Conservation (phyloP, 2,113 vertebrate species). For the Probosciger aterrimus region DNA sequence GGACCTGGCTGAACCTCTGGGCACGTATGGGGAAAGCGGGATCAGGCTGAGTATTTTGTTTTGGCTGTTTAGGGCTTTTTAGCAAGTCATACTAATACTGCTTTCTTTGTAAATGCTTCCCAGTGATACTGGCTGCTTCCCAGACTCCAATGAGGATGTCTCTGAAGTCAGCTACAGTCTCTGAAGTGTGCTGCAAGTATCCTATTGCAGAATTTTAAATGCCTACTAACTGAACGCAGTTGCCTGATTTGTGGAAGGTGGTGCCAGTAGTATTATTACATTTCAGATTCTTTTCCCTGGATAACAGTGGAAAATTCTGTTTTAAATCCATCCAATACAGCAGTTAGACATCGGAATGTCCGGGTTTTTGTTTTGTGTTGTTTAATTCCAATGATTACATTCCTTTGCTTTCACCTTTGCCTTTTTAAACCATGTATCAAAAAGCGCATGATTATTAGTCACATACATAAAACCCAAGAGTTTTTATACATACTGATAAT, state of each 20-base stretch:
- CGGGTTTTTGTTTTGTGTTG: not conserved
- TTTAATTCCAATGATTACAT: not conserved
- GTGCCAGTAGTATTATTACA: slow-evolving; percentile 76
- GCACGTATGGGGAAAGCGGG: not conserved
- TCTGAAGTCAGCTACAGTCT: slow-evolving; percentile 68
- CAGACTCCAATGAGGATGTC: slow-evolving; percentile 52
- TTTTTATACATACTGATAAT: not conserved
- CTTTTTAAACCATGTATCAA: not conserved
- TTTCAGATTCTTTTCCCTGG: slow-evolving; percentile 66
- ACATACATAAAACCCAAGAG: not conserved
- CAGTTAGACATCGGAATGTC: slow-evolving; percentile 35
- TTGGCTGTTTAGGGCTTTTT: slow-evolving; percentile 21
- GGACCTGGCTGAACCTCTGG: not conserved
- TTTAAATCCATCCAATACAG: slow-evolving; percentile 57
- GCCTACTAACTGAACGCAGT: slow-evolving; percentile 63
- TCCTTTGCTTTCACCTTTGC: slow-evolving; percentile 3
- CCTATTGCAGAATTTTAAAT: slow-evolving; percentile 66
- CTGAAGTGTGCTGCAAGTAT: slow-evolving; percentile 64
- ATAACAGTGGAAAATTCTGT: slow-evolving; percentile 62
- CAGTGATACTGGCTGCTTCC: slow-evolving; percentile 42
- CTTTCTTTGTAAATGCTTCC: slow-evolving; percentile 46
- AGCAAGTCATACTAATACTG: slow-evolving; percentile 49
- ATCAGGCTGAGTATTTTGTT: not conserved
- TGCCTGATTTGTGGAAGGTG: slow-evolving; percentile 61
- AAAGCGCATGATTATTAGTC: not conserved